Evolutionary conservation across 37 sponge, comb jelly and placozoan genomes (phyloP).

Genomic region (Geodia barretti): DNA sequence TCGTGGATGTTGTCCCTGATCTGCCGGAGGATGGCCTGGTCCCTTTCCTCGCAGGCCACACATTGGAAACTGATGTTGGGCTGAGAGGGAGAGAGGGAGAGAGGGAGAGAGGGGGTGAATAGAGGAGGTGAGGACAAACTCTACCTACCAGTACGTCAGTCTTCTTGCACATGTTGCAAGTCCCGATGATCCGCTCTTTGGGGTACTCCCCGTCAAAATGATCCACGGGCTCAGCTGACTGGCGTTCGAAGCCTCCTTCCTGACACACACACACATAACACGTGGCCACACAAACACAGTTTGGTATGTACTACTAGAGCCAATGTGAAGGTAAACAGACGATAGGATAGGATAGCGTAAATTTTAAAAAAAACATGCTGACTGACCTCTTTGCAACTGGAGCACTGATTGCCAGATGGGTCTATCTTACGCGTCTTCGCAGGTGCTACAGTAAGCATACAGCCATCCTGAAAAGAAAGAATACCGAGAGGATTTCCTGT

Average conservation of each 20-base stretch:
- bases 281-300: neutral
- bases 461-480: neutral
- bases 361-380: no score
- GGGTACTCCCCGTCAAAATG: slow-evolving; percentile 20
- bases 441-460: slow-evolving; percentile 29
- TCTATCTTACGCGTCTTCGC: neutral
- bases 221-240: slow-evolving; percentile 2
- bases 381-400: slow-evolving; percentile 22
- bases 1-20: slow-evolving; percentile 33
- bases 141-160: slow-evolving; percentile 4
- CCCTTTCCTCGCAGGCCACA: slow-evolving; percentile 13
- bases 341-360: no score
- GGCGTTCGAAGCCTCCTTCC: slow-evolving; percentile 10
- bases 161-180: slow-evolving; percentile 4
- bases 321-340: neutral
- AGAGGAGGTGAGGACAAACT: neutral
- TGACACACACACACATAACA: neutral
- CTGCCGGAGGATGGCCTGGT: slow-evolving; percentile 11
- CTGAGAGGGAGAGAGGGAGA: slow-evolving; percentile 11
- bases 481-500: no score
- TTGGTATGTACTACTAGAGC: neutral
- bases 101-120: neutral
- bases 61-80: slow-evolving; percentile 40
- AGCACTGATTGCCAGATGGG: slow-evolving; percentile 11
- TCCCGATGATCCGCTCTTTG: slow-evolving; percentile 4